phyloP scores from a whole-genome alignment of 2,888 invertebrate species.

The Colostygia pectinataria region DNA sequence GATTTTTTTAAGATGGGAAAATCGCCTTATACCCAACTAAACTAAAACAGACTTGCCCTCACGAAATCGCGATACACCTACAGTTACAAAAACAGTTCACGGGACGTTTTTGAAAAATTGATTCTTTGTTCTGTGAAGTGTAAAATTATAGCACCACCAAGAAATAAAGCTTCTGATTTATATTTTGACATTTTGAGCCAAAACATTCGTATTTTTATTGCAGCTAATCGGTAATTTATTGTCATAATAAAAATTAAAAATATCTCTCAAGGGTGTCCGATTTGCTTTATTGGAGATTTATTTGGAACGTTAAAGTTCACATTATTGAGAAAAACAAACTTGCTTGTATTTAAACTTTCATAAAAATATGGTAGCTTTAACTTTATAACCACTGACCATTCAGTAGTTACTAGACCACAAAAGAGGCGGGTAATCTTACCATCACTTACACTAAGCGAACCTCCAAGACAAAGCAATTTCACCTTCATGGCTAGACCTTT shows the following conservation, averaged over 20 bases:
- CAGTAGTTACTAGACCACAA: slow-evolving; percentile 48
- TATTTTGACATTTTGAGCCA: slow-evolving; percentile 72
- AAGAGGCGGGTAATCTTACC: slow-evolving; percentile 32
- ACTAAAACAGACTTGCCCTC: slow-evolving; percentile 53
- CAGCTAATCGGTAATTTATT: slow-evolving; percentile 63
- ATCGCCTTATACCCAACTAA: slow-evolving; percentile 66
- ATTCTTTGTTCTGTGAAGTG: slow-evolving; percentile 66
- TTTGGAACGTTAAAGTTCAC: slow-evolving; percentile 14
- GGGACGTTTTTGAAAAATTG: slow-evolving; percentile 60
- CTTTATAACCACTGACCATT: slow-evolving; percentile 10
- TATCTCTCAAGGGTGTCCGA: slow-evolving; percentile 44
- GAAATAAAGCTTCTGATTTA: slow-evolving; percentile 67
- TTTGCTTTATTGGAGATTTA: slow-evolving; percentile 31
- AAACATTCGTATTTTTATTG: slow-evolving; percentile 67
- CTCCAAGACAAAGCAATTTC: slow-evolving; percentile 27
- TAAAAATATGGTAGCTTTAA: slow-evolving; percentile 6
- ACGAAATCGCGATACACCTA: slow-evolving; percentile 47
- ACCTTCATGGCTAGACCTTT: slow-evolving; percentile 39
- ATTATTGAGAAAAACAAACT: slow-evolving; percentile 12
- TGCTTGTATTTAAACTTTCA: not conserved
- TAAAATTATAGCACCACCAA: slow-evolving; percentile 66
- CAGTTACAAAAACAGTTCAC: slow-evolving; percentile 46
- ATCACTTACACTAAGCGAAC: slow-evolving; percentile 29
- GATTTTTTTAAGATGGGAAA: too few relatives aligned
- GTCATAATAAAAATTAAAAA: slow-evolving; percentile 64